Evolutionary conservation across 2,113 vertebrate genomes (phyloP).

Genomic region (Nanger granti): DNA sequence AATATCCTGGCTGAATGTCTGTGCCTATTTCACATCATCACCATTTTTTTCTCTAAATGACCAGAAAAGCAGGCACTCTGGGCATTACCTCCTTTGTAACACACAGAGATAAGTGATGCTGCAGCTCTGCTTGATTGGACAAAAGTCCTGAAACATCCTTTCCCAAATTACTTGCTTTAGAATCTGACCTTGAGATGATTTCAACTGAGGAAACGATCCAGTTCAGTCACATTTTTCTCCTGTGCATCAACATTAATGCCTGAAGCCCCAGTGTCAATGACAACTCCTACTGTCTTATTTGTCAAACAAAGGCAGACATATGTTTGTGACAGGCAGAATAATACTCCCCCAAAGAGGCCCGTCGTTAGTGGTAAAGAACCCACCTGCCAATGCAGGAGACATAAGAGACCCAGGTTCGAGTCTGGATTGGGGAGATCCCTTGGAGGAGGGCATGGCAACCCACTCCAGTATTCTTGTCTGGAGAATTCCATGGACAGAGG

Average conservation of each 20-base stretch:
- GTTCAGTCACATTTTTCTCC: slow-evolving; percentile 17
- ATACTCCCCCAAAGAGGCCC: neutral
- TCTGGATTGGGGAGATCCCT: neutral
- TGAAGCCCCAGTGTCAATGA: neutral
- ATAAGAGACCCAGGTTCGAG: neutral
- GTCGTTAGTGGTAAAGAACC: neutral
- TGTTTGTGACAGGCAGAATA: neutral
- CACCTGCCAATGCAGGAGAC: neutral
- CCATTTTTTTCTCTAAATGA: neutral
- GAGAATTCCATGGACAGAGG: neutral
- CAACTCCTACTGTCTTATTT: neutral
- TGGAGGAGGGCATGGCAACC: neutral
- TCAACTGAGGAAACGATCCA: neutral
- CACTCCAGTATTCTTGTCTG: neutral
- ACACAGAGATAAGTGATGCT: neutral
- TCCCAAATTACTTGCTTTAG: neutral
- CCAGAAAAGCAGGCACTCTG: neutral
- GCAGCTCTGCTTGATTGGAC: neutral
- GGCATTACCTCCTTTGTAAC: neutral
- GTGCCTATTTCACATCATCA: neutral
- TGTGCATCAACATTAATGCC: neutral
- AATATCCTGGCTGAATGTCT: neutral
- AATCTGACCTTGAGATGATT: neutral
- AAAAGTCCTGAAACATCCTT: neutral
- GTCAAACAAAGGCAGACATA: neutral